Evolutionary conservation across 37 sponge, comb jelly and placozoan species (phyloP), one percentile per base, ranked within the genome.

Genomic region (Haliclona indistincta): DNA sequence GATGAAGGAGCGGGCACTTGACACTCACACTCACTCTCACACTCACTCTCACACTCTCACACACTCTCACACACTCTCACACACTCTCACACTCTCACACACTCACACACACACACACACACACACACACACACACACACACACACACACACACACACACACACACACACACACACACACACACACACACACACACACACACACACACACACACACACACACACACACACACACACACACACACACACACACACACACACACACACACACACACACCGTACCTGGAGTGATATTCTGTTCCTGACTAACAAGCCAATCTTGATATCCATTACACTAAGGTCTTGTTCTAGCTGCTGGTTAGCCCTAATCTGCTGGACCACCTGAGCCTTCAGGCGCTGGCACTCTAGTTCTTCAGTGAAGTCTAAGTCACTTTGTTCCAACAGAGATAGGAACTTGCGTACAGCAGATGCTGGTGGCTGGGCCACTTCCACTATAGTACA

Each of bases 261-360:
- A n/a, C n/a, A n/a, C n/a, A n/a, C n/a, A n/a, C n/a, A n/a, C n/a
- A n/a, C n/a, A n/a, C n/a, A n/a, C n/a, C n/a, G n/a, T 22, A 81
- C 84, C 43, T 89, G 68, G 2, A 99, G 76, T 19, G 86, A 76
- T 43, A 99, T 81, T 40, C 96, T 77, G 82, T 99, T 99, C 81
- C 87, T 93, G 38, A 99, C 97, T 47, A 99, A 90, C 29, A 99
- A 76, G 19, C 99, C 99, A 37, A 99, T 99, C 80, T 99, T 99
- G 74, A 96, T 91, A 85, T 99, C 99, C 94, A 95, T 93, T 54
- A 76, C 73, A 79, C 86, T 74, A 41, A 99, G 77, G 68, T 99
- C 92, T 41, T 91, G 84, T 65, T 99, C 99, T 56, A 93, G 87
- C 77, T 99, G 91, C 80, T 93, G 89, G 76, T 95, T 99, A 69